These are phyloP conservation scores for Matsumurasca onukii DNA, from an alignment of 1,140 invertebrate species.

Conservation along the genomic window DNA sequence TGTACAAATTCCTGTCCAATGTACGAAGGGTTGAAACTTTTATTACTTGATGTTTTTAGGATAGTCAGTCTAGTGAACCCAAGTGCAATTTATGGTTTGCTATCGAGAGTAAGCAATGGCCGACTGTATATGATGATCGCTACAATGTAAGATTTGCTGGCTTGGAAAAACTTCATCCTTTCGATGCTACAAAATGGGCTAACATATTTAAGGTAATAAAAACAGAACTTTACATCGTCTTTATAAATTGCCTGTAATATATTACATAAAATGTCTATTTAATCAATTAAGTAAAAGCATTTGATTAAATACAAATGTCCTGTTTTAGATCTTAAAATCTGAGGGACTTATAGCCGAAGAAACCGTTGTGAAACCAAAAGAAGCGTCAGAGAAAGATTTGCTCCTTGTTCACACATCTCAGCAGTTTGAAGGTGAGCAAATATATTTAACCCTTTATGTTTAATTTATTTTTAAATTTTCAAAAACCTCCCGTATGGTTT, in stretches of 20 bases:
- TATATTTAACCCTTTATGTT: too few relatives aligned
- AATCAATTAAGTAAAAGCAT: background rate
- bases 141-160: conserved; percentile 83
- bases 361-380: conserved; percentile 61
- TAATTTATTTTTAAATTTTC: too few relatives aligned
- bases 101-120: conserved; percentile 48
- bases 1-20: too few relatives aligned
- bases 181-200: conserved; percentile 85
- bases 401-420: conserved; percentile 73
- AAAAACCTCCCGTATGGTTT: too few relatives aligned
- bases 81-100: conserved; percentile 27
- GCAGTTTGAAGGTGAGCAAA: conserved; percentile 60
- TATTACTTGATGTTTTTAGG: too few relatives aligned
- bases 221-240: conserved; percentile 34
- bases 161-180: conserved; percentile 83
- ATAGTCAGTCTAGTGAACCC: conserved; percentile 3
- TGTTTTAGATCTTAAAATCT: conserved; percentile 57
- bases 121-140: conserved; percentile 72
- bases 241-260: conserved; percentile 17
- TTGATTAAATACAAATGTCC: background rate
- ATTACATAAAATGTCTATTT: background rate
- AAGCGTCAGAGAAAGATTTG: conserved; percentile 69
- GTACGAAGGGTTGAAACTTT: too few relatives aligned
- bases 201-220: conserved; percentile 65
- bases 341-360: conserved; percentile 54